Conservation (phyloP, 2,797 vertebrate species). For the Acrossocheilus fasciatus region DNA sequence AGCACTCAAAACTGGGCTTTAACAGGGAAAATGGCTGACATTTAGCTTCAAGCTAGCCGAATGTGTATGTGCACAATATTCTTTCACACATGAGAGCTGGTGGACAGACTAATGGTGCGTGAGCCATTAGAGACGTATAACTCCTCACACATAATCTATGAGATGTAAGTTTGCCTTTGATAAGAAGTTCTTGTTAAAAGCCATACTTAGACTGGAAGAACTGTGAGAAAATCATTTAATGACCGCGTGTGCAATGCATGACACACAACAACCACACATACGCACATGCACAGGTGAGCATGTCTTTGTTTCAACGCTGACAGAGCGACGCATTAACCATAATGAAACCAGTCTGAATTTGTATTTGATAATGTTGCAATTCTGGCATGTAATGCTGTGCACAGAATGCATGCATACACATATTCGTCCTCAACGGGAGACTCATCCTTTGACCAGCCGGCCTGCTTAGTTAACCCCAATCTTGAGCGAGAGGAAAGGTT, state of each 20-base stretch:
- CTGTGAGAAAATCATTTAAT: constrained; percentile 50
- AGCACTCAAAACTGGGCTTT: constrained; percentile 66
- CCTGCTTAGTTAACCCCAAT: constrained; percentile 72
- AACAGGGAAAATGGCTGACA: constrained; percentile 76
- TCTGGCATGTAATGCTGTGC: neutral
- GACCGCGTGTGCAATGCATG: constrained; percentile 10
- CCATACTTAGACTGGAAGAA: constrained; percentile 39
- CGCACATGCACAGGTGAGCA: constrained; percentile 20
- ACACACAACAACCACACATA: constrained; percentile 15
- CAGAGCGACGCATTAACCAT: constrained; percentile 17
- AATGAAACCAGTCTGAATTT: constrained; percentile 45
- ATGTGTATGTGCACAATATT: constrained; percentile 28
- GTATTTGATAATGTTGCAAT: constrained; percentile 35
- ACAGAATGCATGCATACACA: constrained; percentile 12
- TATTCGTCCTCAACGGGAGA: neutral
- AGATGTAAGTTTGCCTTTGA: constrained; percentile 60
- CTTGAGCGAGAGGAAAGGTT: constrained; percentile 74
- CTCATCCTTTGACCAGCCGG: constrained; percentile 15
- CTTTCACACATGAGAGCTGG: constrained; percentile 24
- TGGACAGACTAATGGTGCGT: constrained; percentile 38
- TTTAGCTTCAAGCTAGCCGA: constrained; percentile 38
- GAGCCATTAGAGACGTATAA: constrained; percentile 42
- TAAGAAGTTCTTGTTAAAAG: constrained; percentile 57
- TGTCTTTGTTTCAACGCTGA: constrained; percentile 7
- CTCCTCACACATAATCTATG: constrained; percentile 40